These are phyloP conservation scores for Phenganax stokvisi DNA, from an alignment of 92 coral and sea anemone genomes.

Conservation along the genomic window DNA sequence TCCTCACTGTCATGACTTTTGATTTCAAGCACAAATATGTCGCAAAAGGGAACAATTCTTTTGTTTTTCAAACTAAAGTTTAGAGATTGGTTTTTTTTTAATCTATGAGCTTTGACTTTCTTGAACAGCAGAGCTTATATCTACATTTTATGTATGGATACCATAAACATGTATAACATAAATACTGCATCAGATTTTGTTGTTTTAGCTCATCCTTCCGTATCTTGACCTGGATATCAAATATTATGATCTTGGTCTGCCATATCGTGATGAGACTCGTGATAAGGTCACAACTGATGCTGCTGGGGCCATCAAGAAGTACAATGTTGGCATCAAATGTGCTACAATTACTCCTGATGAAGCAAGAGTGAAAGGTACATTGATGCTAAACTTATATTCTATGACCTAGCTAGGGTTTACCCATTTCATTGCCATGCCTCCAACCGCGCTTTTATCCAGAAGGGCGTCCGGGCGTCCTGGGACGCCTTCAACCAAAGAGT, in stretches of 20 bases:
- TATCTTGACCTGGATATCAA: constrained; percentile 83
- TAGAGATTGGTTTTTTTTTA: too few species aligned
- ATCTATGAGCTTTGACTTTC: too few species aligned
- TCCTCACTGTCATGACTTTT: too few species aligned
- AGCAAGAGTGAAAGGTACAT: constrained; percentile 79
- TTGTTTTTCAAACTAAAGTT: too few species aligned
- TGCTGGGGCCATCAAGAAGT: constrained; percentile 90
- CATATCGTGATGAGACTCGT: constrained; percentile 74
- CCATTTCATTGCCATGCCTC: not conserved
- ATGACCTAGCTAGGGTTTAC: not conserved
- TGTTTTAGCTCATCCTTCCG: constrained; percentile 64
- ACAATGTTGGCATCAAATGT: constrained; percentile 94
- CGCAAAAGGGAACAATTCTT: too few species aligned
- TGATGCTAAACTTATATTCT: not conserved
- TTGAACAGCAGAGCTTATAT: too few species aligned
- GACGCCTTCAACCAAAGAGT: not conserved
- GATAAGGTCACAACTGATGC: constrained; percentile 90
- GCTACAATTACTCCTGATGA: constrained; percentile 99
- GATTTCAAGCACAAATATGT: too few species aligned
- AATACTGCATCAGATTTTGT: not conserved
- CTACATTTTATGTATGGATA: too few species aligned
- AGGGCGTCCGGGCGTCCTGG: not conserved
- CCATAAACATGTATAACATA: not conserved
- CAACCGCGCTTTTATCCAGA: constrained; percentile 28
- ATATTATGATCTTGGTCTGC: constrained; percentile 95